Evolutionary conservation across 2,888 invertebrate species (phyloP), one percentile per base, ranked within the genome.

Genomic region (Acanthosepion esculentum): DNA sequence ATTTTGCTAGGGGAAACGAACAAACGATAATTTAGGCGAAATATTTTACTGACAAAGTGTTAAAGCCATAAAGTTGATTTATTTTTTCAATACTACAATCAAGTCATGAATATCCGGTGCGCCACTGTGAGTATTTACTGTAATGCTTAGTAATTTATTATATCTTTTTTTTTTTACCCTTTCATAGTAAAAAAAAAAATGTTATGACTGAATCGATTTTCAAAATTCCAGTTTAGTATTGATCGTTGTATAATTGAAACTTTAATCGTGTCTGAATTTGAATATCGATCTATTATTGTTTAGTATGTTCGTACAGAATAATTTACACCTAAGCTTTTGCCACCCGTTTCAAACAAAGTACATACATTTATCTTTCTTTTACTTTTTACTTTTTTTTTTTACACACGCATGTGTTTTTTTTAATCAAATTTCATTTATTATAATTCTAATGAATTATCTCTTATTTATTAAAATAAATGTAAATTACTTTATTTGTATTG

Each of bases 51-150:
- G 10, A 33, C 26, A 78, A 78, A 78, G 33, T 2, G 4, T n/a
- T 12, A n/a, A 78, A 78, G 10, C 78, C 29, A 78, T 78, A 5
- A 48, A 92, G 50, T 50, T 29, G 29, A 92, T 92, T 50, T 92
- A 92, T 92, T 92, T 50, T 48, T 92, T 26, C 48, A 6, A 48
- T 50, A n/a, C 26, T 78, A 78, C 12, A 3, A 48, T 29, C 92
- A 7, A 48, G 48, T 48, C 48, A 93, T 93, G 93, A 93, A 93
- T 93, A 93, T 93, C 8, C 93, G 93, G 41, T 93, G 93, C 29
- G 93, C 93, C 2, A 93, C 93, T 7, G 93, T 93, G 93, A 93
- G 93, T 93, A 48, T 50, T 50, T 93, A 50, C 53, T 50, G 10
- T 41, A 92, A 92, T 92, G 23, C 7, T 33, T n/a, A 15, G 15